Base-by-base conservation (phyloP, 1,140 invertebrate genomes). In the Drosophila pachea region DNA sequence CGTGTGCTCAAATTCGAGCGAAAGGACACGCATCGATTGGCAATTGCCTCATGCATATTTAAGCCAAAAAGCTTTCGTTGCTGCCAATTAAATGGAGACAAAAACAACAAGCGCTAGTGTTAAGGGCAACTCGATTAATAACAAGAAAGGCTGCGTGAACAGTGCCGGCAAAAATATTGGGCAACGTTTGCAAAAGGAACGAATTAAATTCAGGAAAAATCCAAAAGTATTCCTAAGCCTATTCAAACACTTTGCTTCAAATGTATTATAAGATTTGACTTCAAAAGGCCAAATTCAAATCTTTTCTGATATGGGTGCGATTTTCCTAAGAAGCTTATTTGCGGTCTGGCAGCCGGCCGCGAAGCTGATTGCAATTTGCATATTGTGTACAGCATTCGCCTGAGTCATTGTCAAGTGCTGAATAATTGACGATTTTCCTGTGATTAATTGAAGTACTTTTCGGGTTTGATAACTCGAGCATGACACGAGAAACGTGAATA, bases 371-470 rank as follows among this genome's bases (percentile, higher is more conserved):
- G 48, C 32, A 45, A 50, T 64, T 64, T 61, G 14, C 65, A 53
- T 68, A 33, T 35, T 61, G 48, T 50, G 40, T 36, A 47, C n/a
- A 33, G 54, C 48, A 55, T 67, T 72, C 60, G 50, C 40, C 59
- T 55, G 60, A 31, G 48, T 40, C 56, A 68, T 75, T 83, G 59
- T 54, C 78, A 75, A 78, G 66, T 52, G 54, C 54, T 70, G 74
- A 78, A 82, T 82, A 84, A 82, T 84, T 82, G 66, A 82, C 63
- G 48, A 67, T 42, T 53, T 84, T 70, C 52, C 74, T 54, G 63
- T 78, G 78, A 83, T 84, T 84, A 84, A 83, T 84, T 77, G 63
- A 84, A 73, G 68, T 73, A 76, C 68, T 76, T 76, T 73, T 48
- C 38, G 62, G 47, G 65, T 38, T 50, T 62, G 60, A 66, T 81